Percentiles rank a stretch among this genome's conserved stretches.
These are phyloP conservation scores for Campoplex nolae DNA, from an alignment of 2,888 invertebrate genomes.

Conservation along the genomic window DNA sequence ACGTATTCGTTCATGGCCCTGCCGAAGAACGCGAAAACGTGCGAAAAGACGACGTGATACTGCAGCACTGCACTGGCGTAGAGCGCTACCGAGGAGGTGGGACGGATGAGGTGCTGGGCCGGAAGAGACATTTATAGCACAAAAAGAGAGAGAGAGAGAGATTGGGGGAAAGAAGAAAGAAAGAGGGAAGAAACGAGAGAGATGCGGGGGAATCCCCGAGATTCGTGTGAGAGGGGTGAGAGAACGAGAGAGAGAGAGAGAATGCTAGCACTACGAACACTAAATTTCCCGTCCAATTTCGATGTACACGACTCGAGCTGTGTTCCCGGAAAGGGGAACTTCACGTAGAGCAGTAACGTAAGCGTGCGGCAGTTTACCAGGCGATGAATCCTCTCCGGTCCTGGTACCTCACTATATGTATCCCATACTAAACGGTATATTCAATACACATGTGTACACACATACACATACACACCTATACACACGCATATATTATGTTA, in stretches of 20 bases:
- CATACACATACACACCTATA: background rate
- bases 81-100: conserved; percentile 22
- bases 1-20: conserved; percentile 56
- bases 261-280: conserved; percentile 75
- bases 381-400: conserved; percentile 63
- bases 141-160: conserved; percentile 3
- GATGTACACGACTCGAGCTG: conserved; percentile 78
- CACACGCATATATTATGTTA: conserved; percentile 13
- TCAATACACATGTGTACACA: conserved; percentile 17
- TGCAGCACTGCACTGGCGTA: conserved; percentile 35
- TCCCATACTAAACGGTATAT: conserved; percentile 51
- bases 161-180: conserved; percentile 19
- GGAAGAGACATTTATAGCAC: conserved; percentile 51
- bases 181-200: conserved; percentile 9
- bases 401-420: conserved; percentile 43
- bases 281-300: conserved; percentile 84
- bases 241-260: conserved; percentile 45
- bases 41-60: conserved; percentile 61
- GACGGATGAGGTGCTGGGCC: conserved; percentile 31
- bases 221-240: conserved; percentile 56
- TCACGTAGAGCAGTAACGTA: conserved; percentile 58
- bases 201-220: conserved; percentile 61
- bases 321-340: conserved; percentile 67
- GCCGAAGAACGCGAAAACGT: conserved; percentile 62
- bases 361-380: conserved; percentile 65